phyloP scores from a whole-genome alignment of 2,113 vertebrate species.

The human (Homo sapiens) region GRCh38 chr2:187307501-187308000 shows the following conservation, averaged over 20 bases:
- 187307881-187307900: not conserved
- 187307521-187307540: not conserved
- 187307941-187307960: not conserved
- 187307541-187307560: not conserved
- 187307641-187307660: not conserved
- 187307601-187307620: not conserved
- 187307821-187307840: not conserved
- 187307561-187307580: not conserved
- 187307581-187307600: not conserved
- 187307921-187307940: not conserved
- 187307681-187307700: not conserved
- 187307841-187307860: not conserved
- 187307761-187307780: not conserved
- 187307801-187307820: not conserved
- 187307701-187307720: not conserved
- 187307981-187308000: not conserved
- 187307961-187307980: not conserved
- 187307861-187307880: not conserved
- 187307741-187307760: constrained; percentile 17
- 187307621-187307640: not conserved
- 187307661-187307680: not conserved
- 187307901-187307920: not conserved
- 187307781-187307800: not conserved
- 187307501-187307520: not conserved
- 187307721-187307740: not conserved